Evolutionary conservation across 2,113 vertebrate species (phyloP).

Genomic region (Saiga tatarica): DNA sequence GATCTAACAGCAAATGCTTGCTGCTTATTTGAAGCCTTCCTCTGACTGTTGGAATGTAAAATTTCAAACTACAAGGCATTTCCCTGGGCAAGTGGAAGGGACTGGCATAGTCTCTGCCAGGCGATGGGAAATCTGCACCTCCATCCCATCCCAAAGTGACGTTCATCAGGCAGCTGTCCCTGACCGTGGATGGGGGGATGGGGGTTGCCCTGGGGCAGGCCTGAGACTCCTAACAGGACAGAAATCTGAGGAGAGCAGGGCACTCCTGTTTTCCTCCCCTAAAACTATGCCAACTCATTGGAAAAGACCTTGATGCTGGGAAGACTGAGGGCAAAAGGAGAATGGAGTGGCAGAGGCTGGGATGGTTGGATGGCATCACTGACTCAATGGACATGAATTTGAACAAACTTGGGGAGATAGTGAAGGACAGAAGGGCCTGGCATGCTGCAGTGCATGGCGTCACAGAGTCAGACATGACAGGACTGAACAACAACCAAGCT

Average conservation of each 20-base stretch:
- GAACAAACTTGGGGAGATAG: not conserved
- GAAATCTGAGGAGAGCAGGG: not conserved
- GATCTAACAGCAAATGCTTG: conserved; percentile 73
- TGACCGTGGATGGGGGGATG: accelerated
- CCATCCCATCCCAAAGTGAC: not conserved
- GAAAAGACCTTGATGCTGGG: not conserved
- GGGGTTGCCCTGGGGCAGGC: not conserved
- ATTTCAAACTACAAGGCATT: not conserved
- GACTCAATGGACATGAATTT: not conserved
- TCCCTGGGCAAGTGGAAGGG: not conserved
- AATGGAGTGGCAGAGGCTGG: not conserved
- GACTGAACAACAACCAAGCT: not conserved
- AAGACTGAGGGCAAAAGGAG: not conserved
- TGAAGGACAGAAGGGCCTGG: not conserved
- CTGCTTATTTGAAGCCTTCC: conserved; percentile 69
- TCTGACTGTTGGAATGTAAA: conserved; percentile 68
- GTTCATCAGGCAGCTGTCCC: accelerated
- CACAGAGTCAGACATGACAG: not conserved
- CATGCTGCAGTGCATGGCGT: not conserved
- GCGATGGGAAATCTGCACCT: not conserved
- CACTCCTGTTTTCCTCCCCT: no score
- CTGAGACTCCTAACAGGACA: not conserved
- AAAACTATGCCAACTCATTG: not conserved
- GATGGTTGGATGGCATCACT: not conserved
- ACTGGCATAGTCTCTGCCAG: not conserved